These are phyloP conservation scores for Oryzias dopingdopingensis DNA, from an alignment of 2,797 vertebrate species.

Conservation along the genomic window DNA sequence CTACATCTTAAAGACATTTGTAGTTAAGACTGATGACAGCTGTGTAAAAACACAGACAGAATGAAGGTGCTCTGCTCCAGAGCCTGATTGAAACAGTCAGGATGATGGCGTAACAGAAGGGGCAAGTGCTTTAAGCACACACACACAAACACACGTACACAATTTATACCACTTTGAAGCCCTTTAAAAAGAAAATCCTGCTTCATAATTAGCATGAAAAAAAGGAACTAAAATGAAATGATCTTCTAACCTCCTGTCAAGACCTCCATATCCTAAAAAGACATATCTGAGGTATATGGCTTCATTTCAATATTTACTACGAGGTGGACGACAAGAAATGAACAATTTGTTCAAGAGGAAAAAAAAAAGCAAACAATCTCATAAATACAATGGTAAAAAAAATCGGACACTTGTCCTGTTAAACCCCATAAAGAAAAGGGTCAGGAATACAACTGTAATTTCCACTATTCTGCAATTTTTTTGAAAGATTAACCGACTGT, in stretches of 20 bases:
- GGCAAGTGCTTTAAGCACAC: constrained; percentile 7
- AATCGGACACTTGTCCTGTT: constrained; percentile 10
- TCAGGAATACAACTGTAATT: constrained; percentile 8
- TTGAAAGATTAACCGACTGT: not conserved
- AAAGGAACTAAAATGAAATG: constrained; percentile 47
- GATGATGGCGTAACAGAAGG: too few relatives aligned
- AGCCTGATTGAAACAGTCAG: constrained; percentile 5
- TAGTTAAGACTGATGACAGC: constrained; percentile 6
- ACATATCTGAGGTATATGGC: constrained; percentile 70
- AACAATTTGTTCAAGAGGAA: constrained; percentile 15
- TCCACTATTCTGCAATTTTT: constrained; percentile 12
- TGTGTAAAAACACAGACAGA: constrained; percentile 45
- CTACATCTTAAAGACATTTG: too few relatives aligned
- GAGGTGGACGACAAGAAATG: constrained; percentile 33
- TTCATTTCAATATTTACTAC: constrained; percentile 58
- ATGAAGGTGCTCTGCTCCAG: constrained; percentile 25
- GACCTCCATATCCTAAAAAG: constrained; percentile 45
- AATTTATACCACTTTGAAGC: constrained; percentile 51
- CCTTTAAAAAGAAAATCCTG: constrained; percentile 59
- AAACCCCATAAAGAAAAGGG: constrained; percentile 10
- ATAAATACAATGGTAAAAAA: constrained; percentile 24
- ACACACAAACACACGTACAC: constrained; percentile 13
- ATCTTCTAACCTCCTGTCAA: constrained; percentile 31
- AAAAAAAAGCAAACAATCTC: constrained; percentile 16
- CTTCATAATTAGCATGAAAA: constrained; percentile 42